These are phyloP conservation scores for Poecilia gillii DNA, from an alignment of 2,797 vertebrate genomes.

Conservation along the genomic window DNA sequence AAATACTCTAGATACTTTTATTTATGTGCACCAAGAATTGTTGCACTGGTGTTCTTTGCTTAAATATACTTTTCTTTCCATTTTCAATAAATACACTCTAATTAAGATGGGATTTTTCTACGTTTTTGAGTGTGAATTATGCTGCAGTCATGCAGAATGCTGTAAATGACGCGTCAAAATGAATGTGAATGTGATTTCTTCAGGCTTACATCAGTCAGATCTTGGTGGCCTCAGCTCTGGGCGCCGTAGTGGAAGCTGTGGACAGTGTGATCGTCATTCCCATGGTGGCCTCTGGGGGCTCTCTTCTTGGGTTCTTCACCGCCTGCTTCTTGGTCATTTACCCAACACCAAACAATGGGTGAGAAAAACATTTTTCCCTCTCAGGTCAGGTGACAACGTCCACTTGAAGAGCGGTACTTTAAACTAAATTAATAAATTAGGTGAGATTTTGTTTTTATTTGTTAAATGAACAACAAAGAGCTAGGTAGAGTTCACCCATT, in stretches of 20 bases:
- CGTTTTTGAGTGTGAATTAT: not conserved
- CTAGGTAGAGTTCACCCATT: not conserved
- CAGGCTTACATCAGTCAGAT: conserved; percentile 99
- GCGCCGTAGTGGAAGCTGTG: conserved; percentile 87
- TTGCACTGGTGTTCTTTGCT: not conserved
- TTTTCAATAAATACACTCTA: not conserved
- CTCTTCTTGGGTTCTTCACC: conserved; percentile 92
- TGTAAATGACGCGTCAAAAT: not conserved
- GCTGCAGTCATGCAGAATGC: not conserved
- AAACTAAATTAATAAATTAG: too few relatives aligned
- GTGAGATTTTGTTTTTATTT: not conserved
- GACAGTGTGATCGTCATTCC: conserved; percentile 92
- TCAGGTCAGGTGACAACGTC: not conserved
- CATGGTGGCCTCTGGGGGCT: conserved; percentile 91
- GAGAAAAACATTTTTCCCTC: conserved; percentile 26
- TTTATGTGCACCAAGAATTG: not conserved
- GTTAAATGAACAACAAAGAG: not conserved
- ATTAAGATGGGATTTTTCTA: not conserved
- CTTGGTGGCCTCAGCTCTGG: conserved; percentile 91
- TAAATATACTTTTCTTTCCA: not conserved
- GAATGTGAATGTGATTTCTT: not conserved
- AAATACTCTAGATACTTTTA: not conserved
- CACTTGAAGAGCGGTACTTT: too few relatives aligned
- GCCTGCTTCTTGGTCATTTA: conserved; percentile 95
- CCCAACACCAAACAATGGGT: conserved; percentile 75